These are phyloP conservation scores for Unio pictorum DNA, from an alignment of 2,888 invertebrate species.

Conservation along the genomic window DNA sequence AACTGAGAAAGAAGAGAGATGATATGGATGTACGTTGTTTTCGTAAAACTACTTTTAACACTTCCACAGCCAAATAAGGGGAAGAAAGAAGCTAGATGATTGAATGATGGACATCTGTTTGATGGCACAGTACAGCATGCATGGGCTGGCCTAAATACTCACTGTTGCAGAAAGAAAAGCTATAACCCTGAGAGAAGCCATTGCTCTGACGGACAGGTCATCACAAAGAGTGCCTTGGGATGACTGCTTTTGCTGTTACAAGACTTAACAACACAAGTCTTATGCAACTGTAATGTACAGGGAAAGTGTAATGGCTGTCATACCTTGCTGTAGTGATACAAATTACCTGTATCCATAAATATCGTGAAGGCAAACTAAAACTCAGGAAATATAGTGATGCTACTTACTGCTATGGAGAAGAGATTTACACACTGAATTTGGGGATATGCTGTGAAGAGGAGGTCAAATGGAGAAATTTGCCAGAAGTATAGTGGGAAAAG, in stretches of 20 bases:
- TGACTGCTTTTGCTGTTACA: conserved; percentile 28
- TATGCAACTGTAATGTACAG: conserved; percentile 27
- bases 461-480: conserved; percentile 17
- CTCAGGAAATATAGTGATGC: conserved; percentile 24
- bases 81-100: conserved; percentile 19
- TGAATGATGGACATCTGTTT: conserved; percentile 25
- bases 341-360: conserved; percentile 18
- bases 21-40: conserved; percentile 22
- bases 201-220: conserved; percentile 24
- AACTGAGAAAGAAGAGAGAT: conserved; percentile 18
- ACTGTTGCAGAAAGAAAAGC: conserved; percentile 23
- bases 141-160: conserved; percentile 20
- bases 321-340: conserved; percentile 20
- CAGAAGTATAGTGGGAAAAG: too few relatives aligned
- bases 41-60: conserved; percentile 22
- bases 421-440: conserved; percentile 24
- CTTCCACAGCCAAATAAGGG: conserved; percentile 26
- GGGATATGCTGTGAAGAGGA: conserved; percentile 30
- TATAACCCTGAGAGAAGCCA: conserved; percentile 29
- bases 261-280: conserved; percentile 20
- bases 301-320: conserved; percentile 21
- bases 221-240: conserved; percentile 30
- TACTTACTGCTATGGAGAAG: conserved; percentile 27
- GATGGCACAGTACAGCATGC: conserved; percentile 26
- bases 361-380: conserved; percentile 20